Percentiles rank a stretch among this genome's conserved stretches.
phyloP scores from a whole-genome alignment of 2,113 vertebrate species.

The Podilymbus podiceps region DNA sequence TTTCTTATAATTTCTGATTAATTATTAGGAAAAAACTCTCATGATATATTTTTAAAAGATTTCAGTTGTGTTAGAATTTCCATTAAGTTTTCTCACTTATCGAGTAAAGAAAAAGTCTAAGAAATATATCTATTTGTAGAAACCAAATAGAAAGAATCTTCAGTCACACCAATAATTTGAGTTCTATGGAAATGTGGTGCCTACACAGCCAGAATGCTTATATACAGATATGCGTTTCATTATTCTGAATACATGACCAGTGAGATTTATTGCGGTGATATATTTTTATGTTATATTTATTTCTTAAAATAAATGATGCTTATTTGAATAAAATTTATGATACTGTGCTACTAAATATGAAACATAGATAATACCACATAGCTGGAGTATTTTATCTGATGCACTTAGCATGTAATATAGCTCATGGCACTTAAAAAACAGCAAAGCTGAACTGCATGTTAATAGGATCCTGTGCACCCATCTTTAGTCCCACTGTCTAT shows the following conservation, averaged over 20 bases:
- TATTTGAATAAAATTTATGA: constrained; percentile 67
- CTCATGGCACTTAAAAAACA: not conserved
- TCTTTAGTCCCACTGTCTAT: not conserved
- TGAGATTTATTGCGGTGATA: constrained; percentile 49
- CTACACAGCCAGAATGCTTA: constrained; percentile 40
- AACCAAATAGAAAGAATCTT: not conserved
- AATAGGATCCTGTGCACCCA: not conserved
- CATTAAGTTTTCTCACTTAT: not conserved
- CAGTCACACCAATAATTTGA: not conserved
- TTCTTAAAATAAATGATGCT: constrained; percentile 49
- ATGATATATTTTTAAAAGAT: not conserved
- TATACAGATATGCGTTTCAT: constrained; percentile 34
- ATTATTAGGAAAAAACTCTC: not conserved
- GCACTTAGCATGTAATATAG: not conserved
- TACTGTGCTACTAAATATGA: constrained; percentile 62
- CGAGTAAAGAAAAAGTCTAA: not conserved
- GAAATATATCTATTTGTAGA: not conserved
- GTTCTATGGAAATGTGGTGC: not conserved
- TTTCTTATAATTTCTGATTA: not conserved
- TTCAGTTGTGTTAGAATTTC: not conserved
- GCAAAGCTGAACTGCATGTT: not conserved
- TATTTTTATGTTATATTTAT: constrained; percentile 63
- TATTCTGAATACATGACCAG: constrained; percentile 51
- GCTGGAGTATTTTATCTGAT: constrained; percentile 30
- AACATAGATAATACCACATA: constrained; percentile 56